Conservation (phyloP, 1,140 invertebrate genomes). For the Trinorchestia longiramus region DNA sequence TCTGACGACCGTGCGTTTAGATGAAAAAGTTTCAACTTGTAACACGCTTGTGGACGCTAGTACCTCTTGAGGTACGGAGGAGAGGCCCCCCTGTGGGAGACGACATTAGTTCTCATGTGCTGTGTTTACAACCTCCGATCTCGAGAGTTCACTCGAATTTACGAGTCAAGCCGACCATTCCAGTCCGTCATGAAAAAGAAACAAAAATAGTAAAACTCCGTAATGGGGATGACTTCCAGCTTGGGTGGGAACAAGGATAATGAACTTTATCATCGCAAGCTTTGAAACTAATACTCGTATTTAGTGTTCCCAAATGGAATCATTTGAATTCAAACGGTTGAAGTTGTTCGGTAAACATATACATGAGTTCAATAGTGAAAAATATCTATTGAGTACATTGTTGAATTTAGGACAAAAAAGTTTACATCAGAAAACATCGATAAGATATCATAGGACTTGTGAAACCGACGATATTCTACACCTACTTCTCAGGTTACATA, state of each 20-base stretch:
- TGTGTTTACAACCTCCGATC: constrained; percentile 36
- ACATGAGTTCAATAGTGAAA: no score
- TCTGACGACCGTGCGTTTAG: not conserved
- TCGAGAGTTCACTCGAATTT: constrained; percentile 25
- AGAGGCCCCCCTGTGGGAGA: not conserved
- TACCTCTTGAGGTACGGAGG: not conserved
- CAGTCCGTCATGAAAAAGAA: not conserved
- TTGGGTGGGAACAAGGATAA: not conserved
- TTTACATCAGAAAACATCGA: no score
- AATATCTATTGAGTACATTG: no score
- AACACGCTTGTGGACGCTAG: not conserved
- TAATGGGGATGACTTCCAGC: not conserved
- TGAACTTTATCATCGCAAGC: not conserved
- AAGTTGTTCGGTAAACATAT: not conserved
- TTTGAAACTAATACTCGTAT: not conserved
- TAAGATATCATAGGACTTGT: no score
- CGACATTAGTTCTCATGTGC: not conserved
- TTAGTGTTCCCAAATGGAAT: not conserved
- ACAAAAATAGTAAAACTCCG: not conserved
- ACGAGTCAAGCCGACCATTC: not conserved
- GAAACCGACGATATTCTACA: no score
- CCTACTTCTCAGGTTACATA: no score
- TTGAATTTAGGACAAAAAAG: no score
- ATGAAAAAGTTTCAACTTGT: not conserved
- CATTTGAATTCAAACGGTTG: not conserved